Evolutionary conservation across 2,113 vertebrate genomes (phyloP), one percentile per base, ranked within the genome.

Genomic region (Thamnophis sirtalis): DNA sequence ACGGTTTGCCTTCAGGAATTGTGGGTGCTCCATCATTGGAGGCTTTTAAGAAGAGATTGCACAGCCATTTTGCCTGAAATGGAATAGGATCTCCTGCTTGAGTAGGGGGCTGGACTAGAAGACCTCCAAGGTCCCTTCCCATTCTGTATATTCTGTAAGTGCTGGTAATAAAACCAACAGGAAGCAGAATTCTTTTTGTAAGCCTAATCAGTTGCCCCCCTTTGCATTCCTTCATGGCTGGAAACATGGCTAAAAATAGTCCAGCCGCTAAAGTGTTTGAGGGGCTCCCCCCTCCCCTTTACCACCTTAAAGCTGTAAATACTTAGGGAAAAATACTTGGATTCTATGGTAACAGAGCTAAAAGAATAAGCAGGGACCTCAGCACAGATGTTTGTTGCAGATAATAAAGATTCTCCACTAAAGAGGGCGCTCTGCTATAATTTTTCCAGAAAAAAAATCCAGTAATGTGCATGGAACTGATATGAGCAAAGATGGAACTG

Each of bases 321-420:
- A 6, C 86, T 15, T 90, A 49, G 22, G 58, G 54, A 55, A 43
- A 80, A 86, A 85, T 60, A n/a, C 21, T 89, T 48, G 38, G 55
- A 92, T 92, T 87, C 92, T 93, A 91, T 91, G 51, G 90, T 28
- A 91, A 91, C 80, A 38, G 49, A 86, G 56, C 55, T 15, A 86
- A 15, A 56, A 55, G 84, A 89, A 63, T 33, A 58, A 26, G 63
- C 58, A 85, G 9, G 7, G 87, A 49, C 7, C 3, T 80, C 63
- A 55, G 26, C 50, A 73, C 8, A n/a, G 26, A 48, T 89, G 43
- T 68, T 89, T 50, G 73, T 33, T 38, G 48, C 38, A 91, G n/a
- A 54, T 33, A 88, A 56, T 49, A 89, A 85, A 56, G n/a, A 43
- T 33, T 87, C 11, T 53, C 21, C n/a, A 55, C 53, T 56, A 53